phyloP scores from a whole-genome alignment of 1,140 invertebrate species.

The Caenorhabditis elegans region DNA sequence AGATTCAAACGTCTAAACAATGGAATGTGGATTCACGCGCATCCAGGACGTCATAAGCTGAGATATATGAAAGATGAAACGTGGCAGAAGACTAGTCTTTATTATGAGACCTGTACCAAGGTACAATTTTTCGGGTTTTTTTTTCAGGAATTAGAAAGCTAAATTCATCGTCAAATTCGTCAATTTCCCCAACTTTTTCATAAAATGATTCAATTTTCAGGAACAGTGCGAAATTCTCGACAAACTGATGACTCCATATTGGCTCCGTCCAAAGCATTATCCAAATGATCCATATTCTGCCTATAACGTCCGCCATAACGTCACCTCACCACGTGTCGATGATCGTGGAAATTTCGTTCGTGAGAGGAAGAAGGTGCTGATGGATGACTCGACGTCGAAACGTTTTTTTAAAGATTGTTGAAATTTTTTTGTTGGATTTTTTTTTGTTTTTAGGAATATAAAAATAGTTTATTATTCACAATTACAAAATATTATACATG shows the following conservation, averaged over 20 bases:
- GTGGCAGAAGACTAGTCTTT: slow-evolving; percentile 49
- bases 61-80: slow-evolving; percentile 60
- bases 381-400: slow-evolving; percentile 58
- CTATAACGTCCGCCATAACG: slow-evolving; percentile 62
- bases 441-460: not conserved
- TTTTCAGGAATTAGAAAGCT: no score
- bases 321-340: slow-evolving; percentile 59
- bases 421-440: not conserved
- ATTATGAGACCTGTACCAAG: slow-evolving; percentile 63
- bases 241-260: slow-evolving; percentile 65
- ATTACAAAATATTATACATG: no score
- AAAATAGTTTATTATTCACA: no score
- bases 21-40: slow-evolving; percentile 62
- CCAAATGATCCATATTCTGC: slow-evolving; percentile 61
- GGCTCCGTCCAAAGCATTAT: slow-evolving; percentile 62
- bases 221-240: slow-evolving; percentile 63
- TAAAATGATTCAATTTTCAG: no score
- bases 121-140: slow-evolving; percentile 4
- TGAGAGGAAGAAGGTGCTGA: slow-evolving; percentile 59
- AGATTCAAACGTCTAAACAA: slow-evolving; percentile 65
- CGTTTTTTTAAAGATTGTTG: slow-evolving; percentile 49
- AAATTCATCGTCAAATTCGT: no score
- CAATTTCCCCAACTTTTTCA: no score
- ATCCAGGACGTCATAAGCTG: slow-evolving; percentile 52
- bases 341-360: slow-evolving; percentile 55